Conservation (phyloP, 2,888 invertebrate species). For the Mechanitis messenoides region DNA sequence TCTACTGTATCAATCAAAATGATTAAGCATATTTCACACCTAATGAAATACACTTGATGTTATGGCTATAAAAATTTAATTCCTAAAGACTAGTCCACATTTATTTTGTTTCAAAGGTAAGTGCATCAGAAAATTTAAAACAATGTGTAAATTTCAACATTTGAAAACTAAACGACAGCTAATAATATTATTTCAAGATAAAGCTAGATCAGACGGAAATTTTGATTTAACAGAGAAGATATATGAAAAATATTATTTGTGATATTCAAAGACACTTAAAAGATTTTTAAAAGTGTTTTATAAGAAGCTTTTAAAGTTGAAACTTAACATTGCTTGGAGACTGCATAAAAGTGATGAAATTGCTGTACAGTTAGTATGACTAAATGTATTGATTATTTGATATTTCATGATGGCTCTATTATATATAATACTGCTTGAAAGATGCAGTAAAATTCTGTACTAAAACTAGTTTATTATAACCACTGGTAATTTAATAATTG, state of each 20-base stretch:
- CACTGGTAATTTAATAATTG: conserved; percentile 35
- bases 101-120: conserved; percentile 18
- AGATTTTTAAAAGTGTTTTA: background rate
- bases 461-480: conserved; percentile 20
- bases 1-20: conserved; percentile 32
- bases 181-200: conserved; percentile 26
- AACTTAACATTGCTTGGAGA: conserved; percentile 14
- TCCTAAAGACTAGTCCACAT: conserved; percentile 31
- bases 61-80: conserved; percentile 25
- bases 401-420: conserved; percentile 31
- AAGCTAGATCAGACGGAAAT: conserved; percentile 31
- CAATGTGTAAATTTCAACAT: conserved; percentile 19
- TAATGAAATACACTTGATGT: conserved; percentile 51
- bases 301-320: conserved; percentile 28
- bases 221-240: conserved; percentile 23
- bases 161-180: conserved; percentile 23
- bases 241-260: background rate
- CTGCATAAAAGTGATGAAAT: conserved; percentile 21
- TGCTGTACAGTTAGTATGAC: conserved; percentile 30
- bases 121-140: conserved; percentile 24
- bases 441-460: conserved; percentile 45
- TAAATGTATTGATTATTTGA: conserved; percentile 25
- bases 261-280: background rate
- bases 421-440: conserved; percentile 59
- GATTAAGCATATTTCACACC: conserved; percentile 56